Percentiles rank a stretch among this genome's conserved stretches.
Conservation (phyloP, 1,140 invertebrate species). For the Gonatopus flavifemur region DNA sequence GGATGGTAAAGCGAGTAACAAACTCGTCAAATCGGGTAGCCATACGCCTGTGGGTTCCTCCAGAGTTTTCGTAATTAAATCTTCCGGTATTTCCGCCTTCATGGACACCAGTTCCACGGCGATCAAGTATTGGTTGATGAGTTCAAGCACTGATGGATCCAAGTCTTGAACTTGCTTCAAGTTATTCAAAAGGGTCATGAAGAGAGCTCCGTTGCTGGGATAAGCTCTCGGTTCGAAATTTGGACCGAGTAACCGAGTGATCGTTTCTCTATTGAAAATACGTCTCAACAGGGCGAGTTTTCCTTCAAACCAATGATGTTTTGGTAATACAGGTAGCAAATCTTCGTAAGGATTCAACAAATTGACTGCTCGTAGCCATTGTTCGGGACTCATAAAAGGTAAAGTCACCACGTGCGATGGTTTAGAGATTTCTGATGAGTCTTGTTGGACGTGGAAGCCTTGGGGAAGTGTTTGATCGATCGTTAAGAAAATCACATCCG, state of each 20-base stretch:
- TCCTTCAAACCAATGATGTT: background rate
- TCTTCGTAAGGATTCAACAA: constrained; percentile 9
- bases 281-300: constrained; percentile 1
- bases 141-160: background rate
- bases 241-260: constrained; percentile 9
- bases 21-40: constrained; percentile 18
- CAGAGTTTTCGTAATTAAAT: constrained; percentile 2
- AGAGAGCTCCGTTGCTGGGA: constrained; percentile 16
- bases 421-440: background rate
- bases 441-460: background rate
- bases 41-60: constrained; percentile 13
- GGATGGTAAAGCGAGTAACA: constrained; percentile 12
- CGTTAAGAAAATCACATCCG: constrained; percentile 15
- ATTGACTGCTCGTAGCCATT: constrained; percentile 12
- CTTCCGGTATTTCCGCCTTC: constrained; percentile 11
- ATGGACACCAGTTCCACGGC: constrained; percentile 11
- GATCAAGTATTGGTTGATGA: constrained; percentile 6
- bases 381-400: constrained; percentile 20
- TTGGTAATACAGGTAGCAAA: constrained; percentile 10
- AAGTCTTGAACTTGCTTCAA: background rate
- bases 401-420: background rate
- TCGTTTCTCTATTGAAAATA: constrained; percentile 1
- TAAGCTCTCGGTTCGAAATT: constrained; percentile 14
- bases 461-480: background rate
- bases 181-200: constrained; percentile 13